Evolutionary conservation across 2,888 invertebrate species (phyloP).

Genomic region (Drosophila siamana): DNA sequence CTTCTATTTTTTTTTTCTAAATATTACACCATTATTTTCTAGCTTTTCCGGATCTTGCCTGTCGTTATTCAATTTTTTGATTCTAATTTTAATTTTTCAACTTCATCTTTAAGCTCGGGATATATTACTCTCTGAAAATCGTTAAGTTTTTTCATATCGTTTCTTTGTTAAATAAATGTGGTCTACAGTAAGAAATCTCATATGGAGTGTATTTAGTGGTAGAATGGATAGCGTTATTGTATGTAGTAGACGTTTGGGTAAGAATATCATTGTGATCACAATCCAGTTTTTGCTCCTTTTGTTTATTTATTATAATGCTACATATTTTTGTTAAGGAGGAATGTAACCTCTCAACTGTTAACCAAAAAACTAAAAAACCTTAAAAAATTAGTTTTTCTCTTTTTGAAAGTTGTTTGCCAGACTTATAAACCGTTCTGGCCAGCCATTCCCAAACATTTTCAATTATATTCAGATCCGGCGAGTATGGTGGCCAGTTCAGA

Average conservation of each 20-base stretch:
- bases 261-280: background rate
- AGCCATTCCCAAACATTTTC: too few species aligned
- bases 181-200: too few species aligned
- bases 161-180: too few species aligned
- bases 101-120: background rate
- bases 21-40: conserved; percentile 1
- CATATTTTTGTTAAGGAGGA: background rate
- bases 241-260: background rate
- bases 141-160: background rate
- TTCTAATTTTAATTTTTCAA: background rate
- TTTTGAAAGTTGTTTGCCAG: too few species aligned
- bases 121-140: background rate
- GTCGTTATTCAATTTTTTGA: background rate
- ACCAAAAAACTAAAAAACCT: too few species aligned
- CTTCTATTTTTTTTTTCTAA: too few species aligned
- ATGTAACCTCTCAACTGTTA: background rate
- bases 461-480: too few species aligned
- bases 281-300: background rate
- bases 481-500: too few species aligned
- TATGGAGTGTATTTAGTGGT: too few species aligned
- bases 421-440: too few species aligned
- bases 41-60: too few species aligned
- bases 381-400: too few species aligned
- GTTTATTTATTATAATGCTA: background rate
- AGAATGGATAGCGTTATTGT: background rate